Evolutionary conservation across 2,113 vertebrate genomes (phyloP), one percentile per base, ranked within the genome.

Genomic region (Nymphicus hollandicus): DNA sequence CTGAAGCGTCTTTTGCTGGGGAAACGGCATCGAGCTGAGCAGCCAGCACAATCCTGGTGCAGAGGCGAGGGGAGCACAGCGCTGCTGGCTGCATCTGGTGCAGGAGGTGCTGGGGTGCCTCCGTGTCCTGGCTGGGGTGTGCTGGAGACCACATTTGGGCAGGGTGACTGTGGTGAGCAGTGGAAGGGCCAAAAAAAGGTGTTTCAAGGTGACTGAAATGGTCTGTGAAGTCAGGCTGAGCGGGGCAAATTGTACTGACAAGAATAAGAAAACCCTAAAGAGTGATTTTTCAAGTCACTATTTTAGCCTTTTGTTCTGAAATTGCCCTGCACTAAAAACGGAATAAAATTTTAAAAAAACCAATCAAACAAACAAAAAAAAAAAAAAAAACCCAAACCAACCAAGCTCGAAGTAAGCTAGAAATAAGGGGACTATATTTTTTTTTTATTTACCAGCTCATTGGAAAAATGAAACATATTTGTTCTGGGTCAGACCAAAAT

Each of bases 391-490:
- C 10, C 52, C 20, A n/a, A 58, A 16, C 56, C 56, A 13, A 24
- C 6, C 16, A 83, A 78, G 31, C 65, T 81, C 61, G 92, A 95
- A 93, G 66, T 92, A 95, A 97, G 95, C 91, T 91, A 89, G 91
- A 95, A 96, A 94, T 89, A 95, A 82, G 78, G 53, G 87, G 81
- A 89, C 61, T 91, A 65, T 95, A 91, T 89, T 92, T 91, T 76
- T 28, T 28, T 86, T 96, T n/a, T 86, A 96, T 96, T 94, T 92
- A 95, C 84, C 95, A 95, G 84, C 89, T 96, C 84, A 85, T 94
- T 96, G 93, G 93, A 97, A 97, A 97, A 96, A 96, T 94, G 95
- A 97, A 95, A 93, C 81, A 65, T 95, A 96, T 95, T 96, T 96
- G 94, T 96, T 96, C 95, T 96, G 89, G 94, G 91, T 94, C 91